Conservation (phyloP, 2,888 invertebrate species). For the Polia nebulosa region DNA sequence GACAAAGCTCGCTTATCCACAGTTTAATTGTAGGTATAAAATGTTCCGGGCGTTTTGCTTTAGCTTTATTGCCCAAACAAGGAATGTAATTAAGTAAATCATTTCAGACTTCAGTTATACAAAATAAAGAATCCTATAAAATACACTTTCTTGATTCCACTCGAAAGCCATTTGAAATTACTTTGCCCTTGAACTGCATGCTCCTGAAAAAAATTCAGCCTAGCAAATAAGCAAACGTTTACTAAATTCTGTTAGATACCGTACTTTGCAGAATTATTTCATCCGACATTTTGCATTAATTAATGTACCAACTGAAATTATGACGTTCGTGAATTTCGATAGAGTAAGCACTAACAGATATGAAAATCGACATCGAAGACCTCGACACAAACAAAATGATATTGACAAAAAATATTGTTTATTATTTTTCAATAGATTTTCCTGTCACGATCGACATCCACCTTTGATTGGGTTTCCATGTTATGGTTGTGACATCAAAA, state of each 20-base stretch:
- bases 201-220: not conserved
- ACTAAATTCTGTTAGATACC: not conserved
- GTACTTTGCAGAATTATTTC: not conserved
- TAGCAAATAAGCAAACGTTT: not conserved
- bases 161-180: not conserved
- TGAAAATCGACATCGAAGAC: too few species aligned
- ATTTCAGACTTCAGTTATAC: slow-evolving; percentile 1
- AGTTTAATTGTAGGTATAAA: slow-evolving; percentile 49
- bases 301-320: not conserved
- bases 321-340: not conserved
- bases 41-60: slow-evolving; percentile 22
- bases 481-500: not conserved
- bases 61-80: slow-evolving; percentile 13
- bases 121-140: not conserved
- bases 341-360: too few species aligned
- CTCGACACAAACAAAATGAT: too few species aligned
- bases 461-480: not conserved
- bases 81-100: slow-evolving; percentile 21
- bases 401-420: too few species aligned
- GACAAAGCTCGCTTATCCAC: slow-evolving; percentile 56
- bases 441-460: not conserved
- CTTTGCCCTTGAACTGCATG: not conserved
- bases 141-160: not conserved
- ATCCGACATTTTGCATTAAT: not conserved
- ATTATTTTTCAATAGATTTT: not conserved